Evolutionary conservation across 2,888 invertebrate species (phyloP), one percentile per base, ranked within the genome.

Genomic region (Exephanes ischioxanthus): DNA sequence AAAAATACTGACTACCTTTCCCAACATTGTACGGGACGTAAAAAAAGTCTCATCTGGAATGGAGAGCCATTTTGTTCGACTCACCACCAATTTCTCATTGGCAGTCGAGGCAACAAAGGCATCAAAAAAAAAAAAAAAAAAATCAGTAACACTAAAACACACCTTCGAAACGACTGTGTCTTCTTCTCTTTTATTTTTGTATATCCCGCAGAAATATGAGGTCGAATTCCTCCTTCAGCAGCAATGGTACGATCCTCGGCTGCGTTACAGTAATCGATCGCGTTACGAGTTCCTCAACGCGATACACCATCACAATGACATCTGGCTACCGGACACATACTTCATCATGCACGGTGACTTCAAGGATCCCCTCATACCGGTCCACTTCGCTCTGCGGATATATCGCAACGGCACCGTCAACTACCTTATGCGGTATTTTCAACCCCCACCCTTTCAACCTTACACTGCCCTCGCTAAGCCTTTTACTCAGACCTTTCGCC

Each of bases 321-420:
- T 98, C 94, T 98, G 98, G 98, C 95, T 98, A 92, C 98, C 98
- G 87, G 98, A 98, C 95, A 98, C 98, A 83, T 98, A 98, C 94
- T 98, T 98, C 95, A 98, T 98, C 94, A 98, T 98, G 97, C 98
- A 98, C 95, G 98, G 98, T 88, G 98, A 98, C 95, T 98, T 98
- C 95, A 98, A 98, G 96, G 97, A 98, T 94, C 98, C 98, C 88
- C 96, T 98, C 94, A 97, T 98, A 94, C 98, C 98, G 90, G 97
- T 98, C 95, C 98, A 98, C 95, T 98, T 98, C 93, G 98, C 98
- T 90, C 96, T 98, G 94, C 96, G 98, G 94, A 98, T 98, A 93
- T 98, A 97, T 94, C 96, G 98, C 93, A 98, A 98, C 94, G 98
- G 98, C 94, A 98, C 98, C 93, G 98, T 98, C 94, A 97, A 97